Percentiles rank a stretch among this genome's conserved stretches.
phyloP scores from a whole-genome alignment of 2,888 invertebrate species.

The Calliphora vomitoria region DNA sequence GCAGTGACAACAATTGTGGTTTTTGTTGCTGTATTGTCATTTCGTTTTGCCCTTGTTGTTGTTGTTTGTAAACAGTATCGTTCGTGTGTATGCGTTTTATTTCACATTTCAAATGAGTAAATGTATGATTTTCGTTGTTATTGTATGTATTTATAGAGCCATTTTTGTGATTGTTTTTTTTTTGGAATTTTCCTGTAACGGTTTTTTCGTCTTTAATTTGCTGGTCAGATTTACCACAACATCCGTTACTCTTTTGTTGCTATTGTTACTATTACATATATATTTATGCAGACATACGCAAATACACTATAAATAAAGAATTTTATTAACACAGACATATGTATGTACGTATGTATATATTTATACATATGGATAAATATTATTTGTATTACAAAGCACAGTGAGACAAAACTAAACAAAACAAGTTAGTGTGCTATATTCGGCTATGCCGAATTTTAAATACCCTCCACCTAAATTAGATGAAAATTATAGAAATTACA shows the following conservation, averaged over 20 bases:
- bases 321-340: neutral
- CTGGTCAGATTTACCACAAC: conserved; percentile 55
- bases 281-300: neutral
- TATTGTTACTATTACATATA: neutral
- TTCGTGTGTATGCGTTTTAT: neutral
- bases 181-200: conserved; percentile 18
- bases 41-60: conserved; percentile 30
- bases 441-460: too few species aligned
- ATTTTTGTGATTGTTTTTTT: conserved; percentile 47
- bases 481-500: too few species aligned
- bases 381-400: too few species aligned
- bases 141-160: conserved; percentile 25
- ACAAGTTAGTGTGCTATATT: too few species aligned
- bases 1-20: conserved; percentile 64
- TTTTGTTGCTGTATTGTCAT: conserved; percentile 64
- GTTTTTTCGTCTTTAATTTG: conserved; percentile 51
- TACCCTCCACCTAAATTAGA: too few species aligned
- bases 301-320: too few species aligned
- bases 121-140: conserved; percentile 13
- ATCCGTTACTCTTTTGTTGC: conserved; percentile 16
- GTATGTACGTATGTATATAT: too few species aligned
- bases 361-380: too few species aligned
- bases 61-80: neutral
- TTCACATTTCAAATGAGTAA: conserved; percentile 15
- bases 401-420: too few species aligned